Base-by-base conservation (phyloP, 2,888 invertebrate genomes). In the Euplagia quadripunctaria region DNA sequence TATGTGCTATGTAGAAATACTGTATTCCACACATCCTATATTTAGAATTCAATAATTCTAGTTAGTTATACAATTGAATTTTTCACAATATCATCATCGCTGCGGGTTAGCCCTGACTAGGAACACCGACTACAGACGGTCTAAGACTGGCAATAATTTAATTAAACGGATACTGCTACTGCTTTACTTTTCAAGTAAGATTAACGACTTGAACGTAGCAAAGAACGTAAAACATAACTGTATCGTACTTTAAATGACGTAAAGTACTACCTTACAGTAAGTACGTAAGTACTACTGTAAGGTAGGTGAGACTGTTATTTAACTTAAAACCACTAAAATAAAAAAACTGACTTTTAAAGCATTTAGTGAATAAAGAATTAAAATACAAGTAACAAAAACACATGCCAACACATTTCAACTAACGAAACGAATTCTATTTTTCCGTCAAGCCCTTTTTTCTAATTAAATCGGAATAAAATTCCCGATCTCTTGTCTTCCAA, bases 401-500 rank as follows among this genome's bases (percentile, higher is more conserved):
- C 31, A 31, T 16, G 0, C 41, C 7, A 31, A 66, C 11, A n/a
- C 71, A 71, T 66, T 58, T 20, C n/a, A 12, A 70, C 55, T 66
- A 71, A 63, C 16, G 55, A 71, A 73, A 71, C 11, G 61, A 55
- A 46, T 17, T 17, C 6, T 3, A 42, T 70, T 71, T 69, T 67
- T 0, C 55, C 31, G 74, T 52, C 12, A 68, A 67, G 69, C 61
- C 73, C 41, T 46, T 63, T 52, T 71, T 73, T 71, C 61, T 70
- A 75, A 68, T 70, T 74, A 71, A 14, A 20, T 69, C 55, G n/a
- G 72, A 70, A 78, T 51, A 71, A 76, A 75, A 76, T 72, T 78
- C 65, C 72, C 72, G 81, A 86, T 86, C 82, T 78, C 76, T 77
- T 78, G 77, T 78, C 75, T 75, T 83, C 81, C 75, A 61, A 85